Base-by-base conservation (phyloP, 2,113 vertebrate species). In the Bothrops jararaca region DNA sequence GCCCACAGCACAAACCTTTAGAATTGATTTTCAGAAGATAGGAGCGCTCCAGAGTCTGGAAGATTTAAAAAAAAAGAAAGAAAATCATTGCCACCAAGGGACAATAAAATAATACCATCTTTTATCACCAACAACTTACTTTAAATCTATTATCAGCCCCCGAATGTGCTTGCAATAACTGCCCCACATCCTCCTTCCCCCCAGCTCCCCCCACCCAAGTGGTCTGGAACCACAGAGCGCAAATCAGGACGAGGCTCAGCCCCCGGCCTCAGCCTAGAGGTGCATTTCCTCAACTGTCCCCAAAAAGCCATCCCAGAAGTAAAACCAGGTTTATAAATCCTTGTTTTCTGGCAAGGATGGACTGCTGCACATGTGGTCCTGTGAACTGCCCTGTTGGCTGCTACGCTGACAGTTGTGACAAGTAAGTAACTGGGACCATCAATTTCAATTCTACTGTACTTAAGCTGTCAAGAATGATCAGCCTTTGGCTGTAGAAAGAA, bases 11-110 rank as follows among this genome's bases (percentile, higher is more conserved):
- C 97, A 96, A 94, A 99, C 99, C 99, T 98, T 99, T 99, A 45
- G 98, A 98, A 97, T 98, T 98, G 94, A 99, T 99, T 96, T 99
- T 99, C 96, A 99, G 96, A 94, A 99, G 97, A 96, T 99, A 99
- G 0, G 99, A 99, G 18, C 99, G 97, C 92, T 99, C 99, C 53
- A 99, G 96, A 4, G 99, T 99, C 99, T 99, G 92, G 90, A n/a
- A 80, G 69, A 34, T 80, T 7, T 22, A 89, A 4, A 85, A 18
- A 94, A 95, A 15, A 22, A 95, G 3, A 94, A 58, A n/a, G n/a
- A n/a, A 90, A 90, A 4, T 39, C 50, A 34, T 7, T 1, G 1
- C 56, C n/a, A n/a, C n/a, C 13, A 90, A n/a, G n/a, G 34, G 10
- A 57, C 11, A 58, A 8, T 3, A 23, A 22, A 50, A 57, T 20